Base-by-base conservation (phyloP, 2,113 vertebrate genomes). In the Empidonax traillii region DNA sequence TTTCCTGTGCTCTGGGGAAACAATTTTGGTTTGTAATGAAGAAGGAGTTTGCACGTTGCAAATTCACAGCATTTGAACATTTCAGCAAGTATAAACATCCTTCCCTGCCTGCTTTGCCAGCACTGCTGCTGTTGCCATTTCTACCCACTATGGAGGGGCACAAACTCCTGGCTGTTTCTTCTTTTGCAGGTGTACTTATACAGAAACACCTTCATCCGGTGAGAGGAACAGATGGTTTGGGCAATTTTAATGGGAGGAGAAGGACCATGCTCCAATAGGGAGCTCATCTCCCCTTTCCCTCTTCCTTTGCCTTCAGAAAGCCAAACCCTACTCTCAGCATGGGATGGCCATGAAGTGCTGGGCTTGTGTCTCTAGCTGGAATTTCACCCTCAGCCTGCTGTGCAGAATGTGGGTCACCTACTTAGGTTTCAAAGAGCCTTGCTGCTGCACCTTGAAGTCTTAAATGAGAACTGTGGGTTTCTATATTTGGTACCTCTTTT, bases 361-460 rank as follows among this genome's bases (percentile, higher is more conserved):
- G 67, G 43, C 56, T 76, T 14, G 16, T 85, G 71, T 91, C 78
- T 92, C 43, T n/a, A n/a, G 72, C 59, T 85, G 88, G 83, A 94
- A 85, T 49, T 77, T 81, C 85, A 55, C 72, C 76, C 92, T 71
- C 83, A 90, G 75, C 86, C 84, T 62, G 90, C 92, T 90, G 81
- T 56, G 82, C 65, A 52, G 92, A 95, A 95, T 96, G 89, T 95
- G 93, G 94, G 95, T 96, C 95, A 96, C 94, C 94, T 94, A 94
- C 72, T 96, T 92, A 81, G 76, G 61, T 77, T 94, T 92, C 94
- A 85, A 58, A 90, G 83, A 79, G 41, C 39, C 88, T 90, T 89
- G 72, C 83, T 92, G 2, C 76, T 27, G 75, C 83, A 93, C 76
- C 90, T 90, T 86, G 35, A 92, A 92, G 73, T 59, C 47, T 94